Evolutionary conservation across 2,888 invertebrate genomes (phyloP).

Genomic region (Alviniconcha strummeri): DNA sequence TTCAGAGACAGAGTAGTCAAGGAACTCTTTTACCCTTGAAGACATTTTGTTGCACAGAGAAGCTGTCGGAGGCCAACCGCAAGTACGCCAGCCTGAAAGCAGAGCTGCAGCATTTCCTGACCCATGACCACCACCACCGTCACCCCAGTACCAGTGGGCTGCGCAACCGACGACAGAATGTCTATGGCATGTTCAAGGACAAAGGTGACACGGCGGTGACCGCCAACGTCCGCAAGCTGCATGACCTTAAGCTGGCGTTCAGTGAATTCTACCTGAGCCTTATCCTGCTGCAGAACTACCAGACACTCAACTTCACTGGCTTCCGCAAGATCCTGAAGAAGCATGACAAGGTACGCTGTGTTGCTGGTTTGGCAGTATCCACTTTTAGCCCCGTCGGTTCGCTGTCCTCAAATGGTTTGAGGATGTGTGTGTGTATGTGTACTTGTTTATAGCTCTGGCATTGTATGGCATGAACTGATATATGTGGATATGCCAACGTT

Average conservation of each 20-base stretch:
- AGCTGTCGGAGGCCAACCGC: slow-evolving; percentile 96
- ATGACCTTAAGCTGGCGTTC: slow-evolving; percentile 96
- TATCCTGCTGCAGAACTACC: slow-evolving; percentile 97
- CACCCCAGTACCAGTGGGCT: slow-evolving; percentile 31
- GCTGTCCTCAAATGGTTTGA: no score
- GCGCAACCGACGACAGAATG: slow-evolving; percentile 36
- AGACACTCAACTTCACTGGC: slow-evolving; percentile 98
- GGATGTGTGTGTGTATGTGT: no score
- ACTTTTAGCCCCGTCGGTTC: no score
- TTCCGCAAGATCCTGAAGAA: slow-evolving; percentile 99
- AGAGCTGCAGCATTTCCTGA: slow-evolving; percentile 82
- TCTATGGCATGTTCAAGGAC: slow-evolving; percentile 50
- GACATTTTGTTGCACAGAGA: slow-evolving; percentile 79
- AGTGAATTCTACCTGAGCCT: slow-evolving; percentile 98
- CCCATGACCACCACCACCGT: slow-evolving; percentile 57
- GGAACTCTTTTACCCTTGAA: no score
- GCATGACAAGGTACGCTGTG: slow-evolving; percentile 90
- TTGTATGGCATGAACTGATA: no score
- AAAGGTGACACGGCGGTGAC: slow-evolving; percentile 52
- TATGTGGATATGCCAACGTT: no score
- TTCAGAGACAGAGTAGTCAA: no score
- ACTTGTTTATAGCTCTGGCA: no score
- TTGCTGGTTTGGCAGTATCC: no score
- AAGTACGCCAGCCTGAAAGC: slow-evolving; percentile 93
- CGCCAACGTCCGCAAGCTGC: slow-evolving; percentile 72